phyloP scores from a whole-genome alignment of 2,797 vertebrate genomes.

The Channallabes apus region DNA sequence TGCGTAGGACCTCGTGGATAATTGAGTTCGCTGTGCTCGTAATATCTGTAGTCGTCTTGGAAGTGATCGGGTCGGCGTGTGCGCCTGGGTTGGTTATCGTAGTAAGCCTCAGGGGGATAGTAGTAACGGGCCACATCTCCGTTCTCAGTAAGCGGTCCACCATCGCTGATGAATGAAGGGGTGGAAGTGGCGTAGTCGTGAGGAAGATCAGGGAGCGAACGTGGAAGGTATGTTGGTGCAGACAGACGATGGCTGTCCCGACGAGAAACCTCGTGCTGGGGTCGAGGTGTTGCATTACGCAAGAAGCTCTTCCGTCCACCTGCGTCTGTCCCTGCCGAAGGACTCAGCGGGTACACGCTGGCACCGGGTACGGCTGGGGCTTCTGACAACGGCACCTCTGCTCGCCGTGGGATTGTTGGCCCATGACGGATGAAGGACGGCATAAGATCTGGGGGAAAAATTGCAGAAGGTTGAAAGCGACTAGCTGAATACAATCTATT shows the following conservation, averaged over 20 bases:
- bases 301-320: constrained; percentile 87
- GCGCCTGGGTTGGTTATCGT: constrained; percentile 76
- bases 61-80: constrained; percentile 79
- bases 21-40: constrained; percentile 83
- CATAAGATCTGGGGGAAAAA: constrained; percentile 85
- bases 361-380: constrained; percentile 66
- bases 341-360: constrained; percentile 57
- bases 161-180: constrained; percentile 86
- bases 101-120: constrained; percentile 84
- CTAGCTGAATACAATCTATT: not conserved
- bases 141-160: constrained; percentile 82
- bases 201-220: constrained; percentile 85
- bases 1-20: constrained; percentile 82
- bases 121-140: constrained; percentile 84
- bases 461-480: constrained; percentile 10
- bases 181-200: constrained; percentile 86
- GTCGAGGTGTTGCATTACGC: constrained; percentile 79
- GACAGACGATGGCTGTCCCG: constrained; percentile 94
- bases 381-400: constrained; percentile 81
- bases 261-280: constrained; percentile 86
- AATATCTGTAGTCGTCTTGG: constrained; percentile 91
- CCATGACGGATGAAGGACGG: constrained; percentile 97
- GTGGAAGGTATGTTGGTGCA: constrained; percentile 86
- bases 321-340: constrained; percentile 80
- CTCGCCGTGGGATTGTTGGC: constrained; percentile 91